Percentiles rank a stretch among this genome's conserved stretches.
phyloP scores from a whole-genome alignment of 2,797 vertebrate species.

The Cuculus canorus region DNA sequence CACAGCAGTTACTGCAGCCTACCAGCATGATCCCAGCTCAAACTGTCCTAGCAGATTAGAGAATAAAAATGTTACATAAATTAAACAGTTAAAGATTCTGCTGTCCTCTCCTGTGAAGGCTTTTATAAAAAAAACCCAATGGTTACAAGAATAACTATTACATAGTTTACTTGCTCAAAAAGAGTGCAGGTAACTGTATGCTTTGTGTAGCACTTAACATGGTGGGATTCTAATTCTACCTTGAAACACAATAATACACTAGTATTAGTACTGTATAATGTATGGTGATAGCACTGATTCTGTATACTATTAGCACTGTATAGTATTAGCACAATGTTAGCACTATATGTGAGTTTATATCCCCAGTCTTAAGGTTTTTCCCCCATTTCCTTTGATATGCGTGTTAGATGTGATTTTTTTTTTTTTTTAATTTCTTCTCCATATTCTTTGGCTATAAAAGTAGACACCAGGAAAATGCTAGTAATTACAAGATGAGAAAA shows the following conservation, averaged over 20 bases:
- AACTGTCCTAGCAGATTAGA: constrained; percentile 6
- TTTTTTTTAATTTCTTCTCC: not conserved
- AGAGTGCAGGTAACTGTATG: not conserved
- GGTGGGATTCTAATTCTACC: not conserved
- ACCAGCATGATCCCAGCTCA: constrained; percentile 41
- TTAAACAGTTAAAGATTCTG: constrained; percentile 10
- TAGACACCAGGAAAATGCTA: not conserved
- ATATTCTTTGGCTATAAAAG: not conserved
- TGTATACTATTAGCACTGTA: not conserved
- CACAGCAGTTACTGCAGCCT: constrained; percentile 32
- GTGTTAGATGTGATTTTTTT: not conserved
- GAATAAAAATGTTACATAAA: constrained; percentile 22
- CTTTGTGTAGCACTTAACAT: not conserved
- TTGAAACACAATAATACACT: not conserved
- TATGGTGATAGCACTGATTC: not conserved
- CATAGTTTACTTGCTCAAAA: constrained; percentile 30
- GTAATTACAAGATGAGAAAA: constrained; percentile 15
- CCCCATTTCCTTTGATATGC: not conserved
- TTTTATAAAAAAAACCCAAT: not conserved
- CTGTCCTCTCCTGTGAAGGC: not conserved
- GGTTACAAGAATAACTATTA: not conserved
- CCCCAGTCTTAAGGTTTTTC: not conserved
- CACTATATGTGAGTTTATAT: not conserved
- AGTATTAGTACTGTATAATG: not conserved
- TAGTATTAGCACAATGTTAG: too few relatives aligned